These are phyloP conservation scores for Stenodera caucasica DNA, from an alignment of 2,888 invertebrate species.

Conservation along the genomic window DNA sequence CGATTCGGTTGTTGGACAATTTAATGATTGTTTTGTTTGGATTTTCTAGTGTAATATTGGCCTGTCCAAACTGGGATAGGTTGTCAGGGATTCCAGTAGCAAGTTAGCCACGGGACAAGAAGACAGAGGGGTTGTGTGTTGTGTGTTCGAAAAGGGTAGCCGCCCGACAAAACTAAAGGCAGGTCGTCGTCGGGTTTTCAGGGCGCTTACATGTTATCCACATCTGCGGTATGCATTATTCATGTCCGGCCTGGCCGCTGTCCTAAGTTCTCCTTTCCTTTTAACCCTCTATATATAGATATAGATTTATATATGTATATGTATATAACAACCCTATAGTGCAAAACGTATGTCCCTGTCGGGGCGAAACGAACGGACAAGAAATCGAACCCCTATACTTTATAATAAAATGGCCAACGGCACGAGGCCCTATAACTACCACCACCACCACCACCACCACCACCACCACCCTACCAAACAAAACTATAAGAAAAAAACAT, in stretches of 20 bases:
- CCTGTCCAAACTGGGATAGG: slow-evolving; percentile 20
- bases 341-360: slow-evolving; percentile 22
- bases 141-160: no score
- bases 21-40: no score
- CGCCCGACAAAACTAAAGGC: not conserved
- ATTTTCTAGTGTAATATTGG: slow-evolving; percentile 23
- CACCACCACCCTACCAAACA: not conserved
- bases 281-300: slow-evolving; percentile 17
- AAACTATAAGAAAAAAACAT: not conserved
- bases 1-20: no score
- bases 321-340: slow-evolving; percentile 21
- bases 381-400: slow-evolving; percentile 46
- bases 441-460: not conserved
- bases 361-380: slow-evolving; percentile 33
- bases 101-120: slow-evolving; percentile 37
- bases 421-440: slow-evolving; percentile 23
- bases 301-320: not conserved
- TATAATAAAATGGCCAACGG: slow-evolving; percentile 43
- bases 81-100: slow-evolving; percentile 27
- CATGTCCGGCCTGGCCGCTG: slow-evolving; percentile 56
- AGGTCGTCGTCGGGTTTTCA: slow-evolving; percentile 22
- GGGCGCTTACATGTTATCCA: slow-evolving; percentile 55
- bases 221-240: slow-evolving; percentile 59
- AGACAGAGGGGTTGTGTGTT: slow-evolving; percentile 28
- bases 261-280: slow-evolving; percentile 45